Evolutionary conservation across 2,888 invertebrate species (phyloP), one percentile per base, ranked within the genome.

Genomic region (Lasioglossum villosulum): DNA sequence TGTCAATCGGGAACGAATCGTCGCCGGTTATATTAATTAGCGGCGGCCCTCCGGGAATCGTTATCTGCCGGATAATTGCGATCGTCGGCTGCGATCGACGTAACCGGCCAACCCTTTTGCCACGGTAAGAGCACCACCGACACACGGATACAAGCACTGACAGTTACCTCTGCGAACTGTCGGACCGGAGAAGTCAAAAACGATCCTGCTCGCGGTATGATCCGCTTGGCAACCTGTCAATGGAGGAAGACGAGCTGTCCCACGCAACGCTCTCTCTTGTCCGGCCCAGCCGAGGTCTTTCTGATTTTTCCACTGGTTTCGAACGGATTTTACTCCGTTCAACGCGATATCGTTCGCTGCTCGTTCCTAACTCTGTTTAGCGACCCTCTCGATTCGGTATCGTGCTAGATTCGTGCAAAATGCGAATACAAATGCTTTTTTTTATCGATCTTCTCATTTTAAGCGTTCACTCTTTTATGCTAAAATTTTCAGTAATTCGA

Each of bases 11-110:
- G 92, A 93, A 93, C 91, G 93, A 94, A 93, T 94, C 93, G 93
- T 92, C 93, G 90, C 91, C 90, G 92, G 94, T 94, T 93, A 95
- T 95, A 95, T 95, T 95, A 95, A 95, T 95, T 95, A 95, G 94
- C 94, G 92, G 78, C 84, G 88, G 87, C 89, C 92, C 93, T 92
- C 92, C 91, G 90, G 94, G 93, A 94, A 94, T 93, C 93, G 93
- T 94, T 94, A 92, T 91, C 92, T 88, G 88, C 85, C 56, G 90
- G 92, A 93, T 94, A 94, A 94, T 94, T 94, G 94, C 93, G 92
- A 94, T 93, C 93, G 94, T 94, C 94, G 91, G 90, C 90, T 89
- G 90, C 91, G 91, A 92, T 92, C 90, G 91, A 91, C 91, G 89
- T 86, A 86, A 82, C 86, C 78, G 80, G 27, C 75, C 77, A 79